These are phyloP conservation scores for Poeciliopsis occidentalis DNA, from an alignment of 2,113 vertebrate species.

Conservation along the genomic window DNA sequence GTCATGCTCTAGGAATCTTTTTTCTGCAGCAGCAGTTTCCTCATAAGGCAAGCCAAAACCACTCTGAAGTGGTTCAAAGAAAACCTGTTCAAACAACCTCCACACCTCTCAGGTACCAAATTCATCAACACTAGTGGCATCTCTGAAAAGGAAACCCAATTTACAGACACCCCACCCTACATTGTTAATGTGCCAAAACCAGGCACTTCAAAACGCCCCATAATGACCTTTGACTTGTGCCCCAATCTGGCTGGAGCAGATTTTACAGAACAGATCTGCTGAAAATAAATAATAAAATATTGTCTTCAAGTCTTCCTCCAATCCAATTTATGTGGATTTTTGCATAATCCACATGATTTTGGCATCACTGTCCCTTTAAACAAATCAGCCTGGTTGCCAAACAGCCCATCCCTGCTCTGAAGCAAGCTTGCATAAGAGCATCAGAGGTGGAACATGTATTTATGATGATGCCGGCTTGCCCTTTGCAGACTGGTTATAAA, in stretches of 20 bases:
- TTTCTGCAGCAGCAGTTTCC: neutral
- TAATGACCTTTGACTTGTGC: neutral
- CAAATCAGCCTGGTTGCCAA: conserved; percentile 1
- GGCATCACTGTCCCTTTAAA: conserved; percentile 8
- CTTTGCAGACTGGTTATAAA: conserved; percentile 62
- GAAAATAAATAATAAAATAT: too few species aligned
- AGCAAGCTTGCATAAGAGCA: conserved; percentile 32
- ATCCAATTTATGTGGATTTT: neutral
- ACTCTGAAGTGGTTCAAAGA: neutral
- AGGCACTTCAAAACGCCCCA: neutral
- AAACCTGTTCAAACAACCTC: neutral
- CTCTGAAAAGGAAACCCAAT: too few species aligned
- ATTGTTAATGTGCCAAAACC: neutral
- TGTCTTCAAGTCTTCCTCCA: too few species aligned
- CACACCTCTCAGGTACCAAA: neutral
- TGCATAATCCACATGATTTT: neutral
- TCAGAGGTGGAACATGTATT: conserved; percentile 40
- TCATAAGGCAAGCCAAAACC: neutral
- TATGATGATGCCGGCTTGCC: conserved; percentile 46
- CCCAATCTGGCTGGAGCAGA: neutral
- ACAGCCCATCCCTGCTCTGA: conserved; percentile 24
- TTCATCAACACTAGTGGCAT: neutral
- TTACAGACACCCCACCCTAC: neutral
- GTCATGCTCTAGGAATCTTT: neutral
- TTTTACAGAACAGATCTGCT: too few species aligned